These are phyloP conservation scores for Calameuta pallipes DNA, from an alignment of 2,888 invertebrate species.

Conservation along the genomic window DNA sequence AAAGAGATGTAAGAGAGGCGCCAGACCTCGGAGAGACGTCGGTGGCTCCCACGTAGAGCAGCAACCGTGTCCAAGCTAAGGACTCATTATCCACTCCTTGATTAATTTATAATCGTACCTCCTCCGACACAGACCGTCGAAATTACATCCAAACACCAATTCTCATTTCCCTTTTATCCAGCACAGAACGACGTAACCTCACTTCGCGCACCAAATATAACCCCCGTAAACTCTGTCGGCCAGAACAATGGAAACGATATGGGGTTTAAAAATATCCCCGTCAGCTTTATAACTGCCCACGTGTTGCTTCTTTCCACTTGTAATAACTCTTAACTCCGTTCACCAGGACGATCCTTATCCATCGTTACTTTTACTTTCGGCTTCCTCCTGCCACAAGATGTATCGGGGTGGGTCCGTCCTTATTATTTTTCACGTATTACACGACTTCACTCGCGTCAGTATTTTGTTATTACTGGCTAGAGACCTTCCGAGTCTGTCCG, in stretches of 20 bases:
- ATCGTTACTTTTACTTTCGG: too few relatives aligned
- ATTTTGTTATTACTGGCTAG: background rate
- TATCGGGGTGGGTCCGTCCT: too few relatives aligned
- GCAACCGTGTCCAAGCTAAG: slow-evolving; percentile 44
- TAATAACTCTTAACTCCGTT: background rate
- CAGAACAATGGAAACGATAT: background rate
- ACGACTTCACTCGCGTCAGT: too few relatives aligned
- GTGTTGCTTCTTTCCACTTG: background rate
- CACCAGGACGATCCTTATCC: background rate
- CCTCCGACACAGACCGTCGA: background rate
- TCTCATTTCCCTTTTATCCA: background rate
- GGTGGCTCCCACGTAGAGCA: slow-evolving; percentile 51
- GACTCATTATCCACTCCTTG: slow-evolving; percentile 12
- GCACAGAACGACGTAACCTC: background rate
- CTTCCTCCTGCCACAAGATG: too few relatives aligned
- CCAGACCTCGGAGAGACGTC: slow-evolving; percentile 39
- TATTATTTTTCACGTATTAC: background rate
- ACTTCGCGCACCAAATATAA: background rate
- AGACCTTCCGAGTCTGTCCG: background rate
- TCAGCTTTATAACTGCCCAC: background rate
- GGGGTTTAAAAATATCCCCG: background rate
- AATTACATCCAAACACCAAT: background rate
- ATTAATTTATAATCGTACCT: slow-evolving; percentile 17
- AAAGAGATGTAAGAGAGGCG: slow-evolving; percentile 26
- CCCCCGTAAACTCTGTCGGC: background rate